Evolutionary conservation across 2,888 invertebrate genomes (phyloP).

Genomic region (Cheilosia variabilis): DNA sequence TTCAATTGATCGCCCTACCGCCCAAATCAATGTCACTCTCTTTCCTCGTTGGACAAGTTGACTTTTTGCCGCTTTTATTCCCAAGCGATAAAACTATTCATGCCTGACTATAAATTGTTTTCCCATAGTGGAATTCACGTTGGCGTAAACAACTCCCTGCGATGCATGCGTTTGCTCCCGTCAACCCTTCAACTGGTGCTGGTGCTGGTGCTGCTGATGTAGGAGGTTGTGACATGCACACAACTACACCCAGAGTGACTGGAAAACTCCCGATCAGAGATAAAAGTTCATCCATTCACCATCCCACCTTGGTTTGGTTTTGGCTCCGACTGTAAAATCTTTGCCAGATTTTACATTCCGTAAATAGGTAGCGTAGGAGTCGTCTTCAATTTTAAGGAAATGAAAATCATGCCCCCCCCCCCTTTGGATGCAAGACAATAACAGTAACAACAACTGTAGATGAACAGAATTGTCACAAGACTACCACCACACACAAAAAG

Average conservation of each 20-base stretch:
- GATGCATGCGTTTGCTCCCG: slow-evolving; percentile 22
- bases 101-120: slow-evolving; percentile 67
- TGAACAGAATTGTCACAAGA: slow-evolving; percentile 38
- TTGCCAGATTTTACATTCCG: slow-evolving; percentile 72
- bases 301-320: slow-evolving; percentile 33
- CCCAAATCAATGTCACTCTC: slow-evolving; percentile 1
- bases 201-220: slow-evolving; percentile 21
- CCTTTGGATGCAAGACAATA: background rate
- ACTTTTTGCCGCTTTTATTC: slow-evolving; percentile 9
- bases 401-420: slow-evolving; percentile 58
- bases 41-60: background rate
- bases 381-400: slow-evolving; percentile 61
- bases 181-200: slow-evolving; percentile 63
- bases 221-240: slow-evolving; percentile 24
- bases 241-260: background rate
- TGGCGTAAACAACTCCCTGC: slow-evolving; percentile 54
- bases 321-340: slow-evolving; percentile 65
- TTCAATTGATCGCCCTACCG: background rate
- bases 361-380: slow-evolving; percentile 69
- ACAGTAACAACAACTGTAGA: background rate
- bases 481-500: slow-evolving; percentile 45
- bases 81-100: slow-evolving; percentile 58
- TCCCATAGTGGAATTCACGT: slow-evolving; percentile 31
- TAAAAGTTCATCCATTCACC: slow-evolving; percentile 56
- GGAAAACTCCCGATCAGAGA: slow-evolving; percentile 42